Evolutionary conservation across 2,797 vertebrate species (phyloP), one percentile per base, ranked within the genome.

Genomic region (Thalassophryne amazonica): DNA sequence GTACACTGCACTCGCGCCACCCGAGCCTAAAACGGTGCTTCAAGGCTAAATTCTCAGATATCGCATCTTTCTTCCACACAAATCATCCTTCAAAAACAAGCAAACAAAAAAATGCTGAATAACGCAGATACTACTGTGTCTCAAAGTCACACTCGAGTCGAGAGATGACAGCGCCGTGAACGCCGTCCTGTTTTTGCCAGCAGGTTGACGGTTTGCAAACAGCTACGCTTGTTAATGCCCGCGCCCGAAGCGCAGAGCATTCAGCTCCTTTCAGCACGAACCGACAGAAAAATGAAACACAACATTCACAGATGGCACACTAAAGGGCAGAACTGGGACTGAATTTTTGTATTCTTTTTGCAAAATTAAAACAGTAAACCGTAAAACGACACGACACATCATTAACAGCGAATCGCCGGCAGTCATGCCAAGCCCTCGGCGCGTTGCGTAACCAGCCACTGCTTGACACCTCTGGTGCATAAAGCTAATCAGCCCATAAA

Each of bases 21-120:
- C 67, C 60, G 41, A 81, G 75, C 77, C 81, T 64, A 33, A 54
- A 72, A 64, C 73, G 60, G 40, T 42, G 69, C 81, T 80, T 36
- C 23, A 12, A 68, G 74, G 72, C 62, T 78, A 72, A 61, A 29
- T 68, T 78, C 34, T 54, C 46, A 49, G 60, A 85, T 77, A 76
- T 75, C 64, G 62, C 39, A 58, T 21, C 30, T 48, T 69, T 72
- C 65, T 62, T n/a, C 49, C 48, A 51, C 63, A 69, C 78, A 61
- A 83, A 82, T 76, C 79, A 76, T 73, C 67, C 56, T 49, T 50
- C 33, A 3, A 3, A 24, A 52, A 42, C 25, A 69, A 24, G n/a
- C 13, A 60, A 62, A 55, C 63, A 60, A 66, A 57, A 66, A 49
- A 59, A 43, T 42, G 12, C 47, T 74, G 73, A 68, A 73, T 68